These are phyloP conservation scores for Plumapathes pennacea DNA, from an alignment of 92 coral and sea anemone species.

Conservation along the genomic window DNA sequence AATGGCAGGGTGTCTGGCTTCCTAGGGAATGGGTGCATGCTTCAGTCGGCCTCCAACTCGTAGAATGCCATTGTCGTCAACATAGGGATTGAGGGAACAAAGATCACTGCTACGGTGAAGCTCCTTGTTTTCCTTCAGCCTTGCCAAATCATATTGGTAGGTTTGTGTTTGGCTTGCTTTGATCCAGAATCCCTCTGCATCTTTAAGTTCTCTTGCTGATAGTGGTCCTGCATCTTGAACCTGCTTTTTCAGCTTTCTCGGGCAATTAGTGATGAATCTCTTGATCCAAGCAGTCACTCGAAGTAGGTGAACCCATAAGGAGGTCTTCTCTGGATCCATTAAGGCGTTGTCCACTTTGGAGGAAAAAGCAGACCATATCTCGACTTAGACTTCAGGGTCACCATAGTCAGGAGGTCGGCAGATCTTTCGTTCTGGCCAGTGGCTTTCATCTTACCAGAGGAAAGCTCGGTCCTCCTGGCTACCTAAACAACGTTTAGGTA, in stretches of 20 bases:
- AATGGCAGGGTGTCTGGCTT: conserved; percentile 16
- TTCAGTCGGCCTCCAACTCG: conserved; percentile 31
- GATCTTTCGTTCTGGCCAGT: conserved; percentile 3
- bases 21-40: conserved; percentile 32
- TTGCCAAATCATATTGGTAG: conserved; percentile 1
- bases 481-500: background rate
- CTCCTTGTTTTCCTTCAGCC: conserved; percentile 6
- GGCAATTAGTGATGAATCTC: background rate
- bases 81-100: conserved; percentile 7
- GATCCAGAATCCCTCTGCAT: conserved; percentile 18
- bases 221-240: background rate
- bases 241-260: background rate
- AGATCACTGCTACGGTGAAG: conserved; percentile 10
- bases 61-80: conserved; percentile 8
- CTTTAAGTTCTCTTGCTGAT: conserved; percentile 2
- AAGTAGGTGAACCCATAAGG: conserved; percentile 9
- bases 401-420: background rate
- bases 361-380: conserved; percentile 3
- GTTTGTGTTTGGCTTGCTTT: conserved; percentile 20
- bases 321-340: conserved; percentile 10
- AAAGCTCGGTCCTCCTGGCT: background rate
- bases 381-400: conserved; percentile 10
- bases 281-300: conserved; percentile 9
- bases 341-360: background rate
- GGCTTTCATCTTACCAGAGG: background rate